Conservation (phyloP, 2,888 invertebrate species). For the Xanthorhoe spadicearia region DNA sequence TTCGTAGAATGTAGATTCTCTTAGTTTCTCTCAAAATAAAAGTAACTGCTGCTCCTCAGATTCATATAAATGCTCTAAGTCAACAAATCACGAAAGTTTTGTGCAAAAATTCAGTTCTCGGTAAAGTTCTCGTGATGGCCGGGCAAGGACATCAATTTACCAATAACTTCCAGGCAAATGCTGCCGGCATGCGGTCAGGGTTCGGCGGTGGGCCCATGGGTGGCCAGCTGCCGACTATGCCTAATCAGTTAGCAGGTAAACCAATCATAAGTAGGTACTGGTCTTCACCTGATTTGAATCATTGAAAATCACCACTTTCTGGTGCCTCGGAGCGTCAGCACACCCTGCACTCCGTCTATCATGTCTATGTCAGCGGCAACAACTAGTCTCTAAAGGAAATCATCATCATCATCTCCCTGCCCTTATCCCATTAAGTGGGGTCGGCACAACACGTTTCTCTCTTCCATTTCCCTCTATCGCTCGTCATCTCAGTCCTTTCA, state of each 20-base stretch:
- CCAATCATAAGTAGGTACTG: neutral
- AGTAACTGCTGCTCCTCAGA: neutral
- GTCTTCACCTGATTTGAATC: too few species aligned
- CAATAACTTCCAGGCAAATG: conserved; percentile 87
- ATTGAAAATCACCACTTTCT: too few species aligned
- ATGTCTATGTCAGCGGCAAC: too few species aligned
- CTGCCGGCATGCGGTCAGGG: conserved; percentile 86
- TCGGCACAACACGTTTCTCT: too few species aligned
- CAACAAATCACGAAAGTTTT: neutral
- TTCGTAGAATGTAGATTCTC: neutral
- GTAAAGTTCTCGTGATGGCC: conserved; percentile 78
- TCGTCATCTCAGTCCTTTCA: too few species aligned
- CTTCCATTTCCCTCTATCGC: too few species aligned
- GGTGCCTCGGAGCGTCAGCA: too few species aligned
- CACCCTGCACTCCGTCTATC: too few species aligned
- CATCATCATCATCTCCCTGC: too few species aligned
- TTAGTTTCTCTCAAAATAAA: neutral
- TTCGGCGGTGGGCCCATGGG: conserved; percentile 85
- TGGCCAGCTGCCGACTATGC: conserved; percentile 85
- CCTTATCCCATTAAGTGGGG: too few species aligned
- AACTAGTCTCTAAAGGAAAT: too few species aligned
- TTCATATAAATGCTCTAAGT: neutral
- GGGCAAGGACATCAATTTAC: conserved; percentile 90
- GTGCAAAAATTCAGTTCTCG: neutral
- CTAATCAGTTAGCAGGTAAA: conserved; percentile 84